A percentile compares a stretch with the other conserved stretches of the same genome.
Evolutionary conservation across 1,140 invertebrate genomes (phyloP).

Genomic region (Delia radicum): DNA sequence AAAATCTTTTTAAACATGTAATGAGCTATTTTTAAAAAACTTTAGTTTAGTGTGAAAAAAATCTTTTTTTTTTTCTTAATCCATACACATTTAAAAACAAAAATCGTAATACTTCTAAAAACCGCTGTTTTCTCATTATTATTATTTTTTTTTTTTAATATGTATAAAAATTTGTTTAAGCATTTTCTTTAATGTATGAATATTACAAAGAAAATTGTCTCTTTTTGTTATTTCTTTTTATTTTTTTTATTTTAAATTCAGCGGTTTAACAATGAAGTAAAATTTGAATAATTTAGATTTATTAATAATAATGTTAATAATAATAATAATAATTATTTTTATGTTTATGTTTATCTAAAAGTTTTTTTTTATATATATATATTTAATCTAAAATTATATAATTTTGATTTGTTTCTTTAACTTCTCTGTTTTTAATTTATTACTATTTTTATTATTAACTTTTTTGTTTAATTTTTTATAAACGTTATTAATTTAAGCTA

Average conservation of each 20-base stretch:
- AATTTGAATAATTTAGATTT: background rate
- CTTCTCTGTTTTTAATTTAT: background rate
- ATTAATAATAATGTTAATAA: background rate
- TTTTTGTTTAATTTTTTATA: slow-evolving; percentile 16
- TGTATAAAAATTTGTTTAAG: background rate
- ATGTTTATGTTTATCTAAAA: background rate
- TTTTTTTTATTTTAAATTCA: background rate
- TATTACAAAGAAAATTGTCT: no score
- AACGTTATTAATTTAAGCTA: background rate
- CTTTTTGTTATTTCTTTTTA: background rate
- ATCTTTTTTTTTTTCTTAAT: no score
- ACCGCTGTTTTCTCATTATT: background rate
- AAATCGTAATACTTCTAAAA: background rate
- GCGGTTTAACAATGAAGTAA: background rate
- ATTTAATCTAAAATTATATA: background rate
- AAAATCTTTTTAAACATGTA: background rate
- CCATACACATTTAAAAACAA: background rate
- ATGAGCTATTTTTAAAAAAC: no score
- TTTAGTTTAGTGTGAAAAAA: no score
- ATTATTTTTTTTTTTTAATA: background rate
- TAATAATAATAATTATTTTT: background rate
- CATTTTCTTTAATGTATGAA: background rate
- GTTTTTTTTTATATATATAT: background rate
- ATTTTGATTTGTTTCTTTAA: background rate
- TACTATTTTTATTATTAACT: no score